Percentiles rank a stretch among this genome's conserved stretches.
Conservation (phyloP, 2,888 invertebrate species). For the Girardia tigrina region DNA sequence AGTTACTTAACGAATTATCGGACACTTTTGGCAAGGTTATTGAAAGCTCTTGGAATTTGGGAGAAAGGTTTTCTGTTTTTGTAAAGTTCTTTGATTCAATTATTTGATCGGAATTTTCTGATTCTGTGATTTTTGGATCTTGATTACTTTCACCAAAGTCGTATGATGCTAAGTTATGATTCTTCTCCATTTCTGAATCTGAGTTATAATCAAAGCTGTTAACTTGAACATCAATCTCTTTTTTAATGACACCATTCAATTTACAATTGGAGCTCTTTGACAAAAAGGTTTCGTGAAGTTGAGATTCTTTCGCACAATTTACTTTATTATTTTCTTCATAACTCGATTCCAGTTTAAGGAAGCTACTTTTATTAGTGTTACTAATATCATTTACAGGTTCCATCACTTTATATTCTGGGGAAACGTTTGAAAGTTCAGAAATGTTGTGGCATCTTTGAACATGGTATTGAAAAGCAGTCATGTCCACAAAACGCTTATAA, state of each 20-base stretch:
- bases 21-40: slow-evolving; percentile 3
- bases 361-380: neutral
- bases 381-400: neutral
- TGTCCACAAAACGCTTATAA: slow-evolving; percentile 29
- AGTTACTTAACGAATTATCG: neutral
- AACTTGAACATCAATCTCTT: neutral
- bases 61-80: neutral
- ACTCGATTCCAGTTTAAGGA: neutral
- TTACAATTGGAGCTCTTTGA: neutral
- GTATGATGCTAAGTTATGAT: neutral
- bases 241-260: neutral
- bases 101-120: neutral
- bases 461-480: slow-evolving; percentile 25
- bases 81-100: neutral
- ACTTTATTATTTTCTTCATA: neutral
- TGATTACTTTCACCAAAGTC: neutral
- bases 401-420: neutral
- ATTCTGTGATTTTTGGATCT: neutral
- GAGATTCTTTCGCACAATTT: neutral
- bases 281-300: neutral
- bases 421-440: neutral
- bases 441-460: neutral
- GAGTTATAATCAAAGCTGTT: neutral
- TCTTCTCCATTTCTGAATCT: neutral
- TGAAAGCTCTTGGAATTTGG: slow-evolving; percentile 17